A percentile compares a stretch with the other conserved stretches of the same genome.
Conservation (phyloP, 2,888 invertebrate species). For the Limnephilus marmoratus region DNA sequence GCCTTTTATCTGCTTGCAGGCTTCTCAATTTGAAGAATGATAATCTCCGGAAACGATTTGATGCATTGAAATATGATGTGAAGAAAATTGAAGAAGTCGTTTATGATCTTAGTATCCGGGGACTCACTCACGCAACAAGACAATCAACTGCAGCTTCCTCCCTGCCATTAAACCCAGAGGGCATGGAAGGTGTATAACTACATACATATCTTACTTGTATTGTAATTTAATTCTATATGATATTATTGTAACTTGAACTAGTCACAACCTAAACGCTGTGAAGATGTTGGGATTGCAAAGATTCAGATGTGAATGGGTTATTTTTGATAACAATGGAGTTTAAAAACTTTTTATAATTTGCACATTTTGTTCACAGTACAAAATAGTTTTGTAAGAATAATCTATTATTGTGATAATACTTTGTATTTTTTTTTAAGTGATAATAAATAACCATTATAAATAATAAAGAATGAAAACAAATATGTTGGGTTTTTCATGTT, state of each 20-base stretch:
- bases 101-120: constrained; percentile 90
- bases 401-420: not conserved
- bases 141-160: not conserved
- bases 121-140: constrained; percentile 76
- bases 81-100: constrained; percentile 96
- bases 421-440: not conserved
- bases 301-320: not conserved
- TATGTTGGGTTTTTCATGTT: constrained; percentile 44
- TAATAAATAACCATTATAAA: not conserved
- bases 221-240: not conserved
- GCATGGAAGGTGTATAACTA: not conserved
- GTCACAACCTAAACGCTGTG: not conserved
- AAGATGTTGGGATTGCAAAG: not conserved
- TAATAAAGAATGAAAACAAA: constrained; percentile 34
- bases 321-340: not conserved
- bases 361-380: not conserved
- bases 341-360: not conserved
- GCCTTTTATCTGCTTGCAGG: constrained; percentile 68
- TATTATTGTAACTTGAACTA: not conserved
- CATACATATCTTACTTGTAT: not conserved
- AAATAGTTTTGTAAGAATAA: not conserved
- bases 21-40: constrained; percentile 95
- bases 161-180: not conserved
- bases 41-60: constrained; percentile 89
- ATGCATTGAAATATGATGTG: constrained; percentile 92